Conservation (phyloP, 2,797 vertebrate species). For the Ctenopoma multispine region DNA sequence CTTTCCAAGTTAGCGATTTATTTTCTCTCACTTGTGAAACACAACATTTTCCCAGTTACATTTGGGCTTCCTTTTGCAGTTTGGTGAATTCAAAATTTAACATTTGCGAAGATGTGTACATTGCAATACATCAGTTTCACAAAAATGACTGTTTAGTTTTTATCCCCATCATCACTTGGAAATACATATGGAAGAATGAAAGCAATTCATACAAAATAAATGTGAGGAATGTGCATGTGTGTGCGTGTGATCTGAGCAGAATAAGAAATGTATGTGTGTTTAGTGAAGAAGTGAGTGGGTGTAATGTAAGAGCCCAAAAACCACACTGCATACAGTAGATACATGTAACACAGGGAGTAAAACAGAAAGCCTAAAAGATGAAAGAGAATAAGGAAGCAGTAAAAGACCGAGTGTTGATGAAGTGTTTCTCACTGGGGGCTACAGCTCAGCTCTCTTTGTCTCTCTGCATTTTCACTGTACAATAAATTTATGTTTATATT, state of each 20-base stretch:
- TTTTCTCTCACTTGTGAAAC: neutral
- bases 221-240: constrained; percentile 12
- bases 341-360: constrained; percentile 34
- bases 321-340: constrained; percentile 35
- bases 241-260: constrained; percentile 20
- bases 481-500: constrained; percentile 38
- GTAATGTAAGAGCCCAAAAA: constrained; percentile 25
- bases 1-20: neutral
- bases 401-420: constrained; percentile 28
- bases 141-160: neutral
- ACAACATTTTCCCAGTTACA: no score
- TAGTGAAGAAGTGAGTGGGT: constrained; percentile 31
- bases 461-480: constrained; percentile 30
- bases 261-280: constrained; percentile 19
- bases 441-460: constrained; percentile 34
- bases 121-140: neutral
- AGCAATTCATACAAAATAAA: neutral
- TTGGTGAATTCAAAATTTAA: no score
- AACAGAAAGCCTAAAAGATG: constrained; percentile 61
- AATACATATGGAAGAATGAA: constrained; percentile 33
- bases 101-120: no score
- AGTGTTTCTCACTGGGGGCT: constrained; percentile 57
- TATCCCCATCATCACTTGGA: neutral
- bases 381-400: constrained; percentile 71
- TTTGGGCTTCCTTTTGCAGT: no score